Conservation (phyloP, 2,113 vertebrate species). For the Onychorhynchus coronatus region DNA sequence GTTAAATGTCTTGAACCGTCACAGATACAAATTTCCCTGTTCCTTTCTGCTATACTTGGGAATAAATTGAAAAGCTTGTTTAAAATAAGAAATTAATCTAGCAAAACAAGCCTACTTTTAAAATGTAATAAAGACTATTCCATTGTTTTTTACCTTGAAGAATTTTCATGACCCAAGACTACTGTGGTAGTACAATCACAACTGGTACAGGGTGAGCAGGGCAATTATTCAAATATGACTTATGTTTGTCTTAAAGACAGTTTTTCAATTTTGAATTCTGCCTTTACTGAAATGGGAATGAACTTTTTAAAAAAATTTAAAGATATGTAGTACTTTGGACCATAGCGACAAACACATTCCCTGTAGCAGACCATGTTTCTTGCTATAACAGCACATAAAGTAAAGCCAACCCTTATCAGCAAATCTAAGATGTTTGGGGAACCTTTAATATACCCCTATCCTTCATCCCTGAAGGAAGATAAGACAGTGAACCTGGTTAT, state of each 20-base stretch:
- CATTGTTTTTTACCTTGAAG: not conserved
- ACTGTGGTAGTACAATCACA: not conserved
- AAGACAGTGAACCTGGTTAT: not conserved
- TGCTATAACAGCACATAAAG: not conserved
- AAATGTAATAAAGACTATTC: not conserved
- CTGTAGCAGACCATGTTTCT: not conserved
- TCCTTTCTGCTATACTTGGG: not conserved
- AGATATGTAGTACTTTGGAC: not conserved
- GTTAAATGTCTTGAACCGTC: not conserved
- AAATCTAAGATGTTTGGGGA: not conserved
- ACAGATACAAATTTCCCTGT: not conserved
- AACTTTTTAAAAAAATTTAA: conserved; percentile 20
- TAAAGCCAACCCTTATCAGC: not conserved
- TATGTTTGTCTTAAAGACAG: conserved; percentile 42
- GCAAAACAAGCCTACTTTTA: not conserved
- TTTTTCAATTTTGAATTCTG: conserved; percentile 23
- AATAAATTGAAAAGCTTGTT: not conserved
- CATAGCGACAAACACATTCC: not conserved
- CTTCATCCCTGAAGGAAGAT: not conserved
- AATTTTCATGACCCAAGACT: conserved; percentile 17
- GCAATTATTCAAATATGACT: conserved; percentile 42
- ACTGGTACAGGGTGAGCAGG: not conserved
- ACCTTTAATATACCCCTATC: not conserved
- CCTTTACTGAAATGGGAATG: conserved; percentile 1
- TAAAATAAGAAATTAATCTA: not conserved